Conservation (phyloP, 2,888 invertebrate species). For the Camptogramma bilineatum region DNA sequence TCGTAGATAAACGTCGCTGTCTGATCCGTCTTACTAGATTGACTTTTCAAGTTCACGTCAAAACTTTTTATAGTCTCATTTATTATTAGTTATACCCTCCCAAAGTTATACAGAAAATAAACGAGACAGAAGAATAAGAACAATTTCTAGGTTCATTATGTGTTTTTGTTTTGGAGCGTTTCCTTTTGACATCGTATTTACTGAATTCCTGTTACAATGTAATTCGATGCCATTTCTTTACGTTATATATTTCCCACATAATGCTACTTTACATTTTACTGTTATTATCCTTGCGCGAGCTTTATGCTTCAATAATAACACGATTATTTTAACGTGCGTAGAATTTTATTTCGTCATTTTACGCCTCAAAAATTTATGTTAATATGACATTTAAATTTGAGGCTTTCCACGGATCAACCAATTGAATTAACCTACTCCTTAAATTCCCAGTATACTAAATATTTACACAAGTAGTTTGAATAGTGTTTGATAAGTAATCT, state of each 20-base stretch:
- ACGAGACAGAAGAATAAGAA: constrained; percentile 46
- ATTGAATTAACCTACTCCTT: constrained; percentile 17
- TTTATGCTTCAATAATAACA: constrained; percentile 31
- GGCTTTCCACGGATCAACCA: constrained; percentile 16
- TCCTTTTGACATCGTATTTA: constrained; percentile 38
- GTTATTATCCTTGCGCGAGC: constrained; percentile 36
- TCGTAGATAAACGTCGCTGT: not conserved
- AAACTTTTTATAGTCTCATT: constrained; percentile 50
- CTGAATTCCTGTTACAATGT: constrained; percentile 38
- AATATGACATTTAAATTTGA: constrained; percentile 19
- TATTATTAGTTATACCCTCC: constrained; percentile 44
- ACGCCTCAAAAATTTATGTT: constrained; percentile 24
- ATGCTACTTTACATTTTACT: constrained; percentile 41
- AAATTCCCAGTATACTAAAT: constrained; percentile 21
- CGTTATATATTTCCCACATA: constrained; percentile 39
- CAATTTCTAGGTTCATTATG: constrained; percentile 40
- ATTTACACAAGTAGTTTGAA: constrained; percentile 20
- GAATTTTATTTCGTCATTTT: constrained; percentile 31
- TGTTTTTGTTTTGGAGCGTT: constrained; percentile 43
- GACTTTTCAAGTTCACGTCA: constrained; percentile 38
- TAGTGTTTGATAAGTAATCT: constrained; percentile 22
- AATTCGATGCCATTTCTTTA: constrained; percentile 44
- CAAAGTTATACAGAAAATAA: constrained; percentile 41
- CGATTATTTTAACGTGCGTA: constrained; percentile 32
- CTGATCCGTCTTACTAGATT: constrained; percentile 38